Evolutionary conservation across 2,797 vertebrate genomes (phyloP).

Genomic region (Peromyscus aztecus): DNA sequence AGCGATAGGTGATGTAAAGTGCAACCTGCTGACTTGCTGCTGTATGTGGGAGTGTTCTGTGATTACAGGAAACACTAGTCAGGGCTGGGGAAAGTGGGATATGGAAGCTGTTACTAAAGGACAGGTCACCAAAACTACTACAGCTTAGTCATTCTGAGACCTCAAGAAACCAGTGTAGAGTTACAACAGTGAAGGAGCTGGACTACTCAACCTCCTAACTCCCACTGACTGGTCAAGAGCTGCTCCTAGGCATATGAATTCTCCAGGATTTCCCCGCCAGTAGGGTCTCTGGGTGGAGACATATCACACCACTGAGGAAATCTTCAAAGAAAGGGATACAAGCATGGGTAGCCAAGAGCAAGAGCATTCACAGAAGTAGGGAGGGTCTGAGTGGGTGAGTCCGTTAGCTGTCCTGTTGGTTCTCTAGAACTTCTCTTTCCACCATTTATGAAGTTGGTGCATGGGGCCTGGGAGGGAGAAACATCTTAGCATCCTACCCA

Average conservation of each 20-base stretch:
- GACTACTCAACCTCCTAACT: neutral
- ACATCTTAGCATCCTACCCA: neutral
- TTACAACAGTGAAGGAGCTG: neutral
- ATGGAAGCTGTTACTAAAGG: neutral
- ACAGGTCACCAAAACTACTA: neutral
- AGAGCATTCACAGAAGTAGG: neutral
- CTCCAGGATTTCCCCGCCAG: neutral
- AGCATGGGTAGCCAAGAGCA: neutral
- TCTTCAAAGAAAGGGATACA: neutral
- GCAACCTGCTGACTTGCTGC: neutral
- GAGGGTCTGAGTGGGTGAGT: neutral
- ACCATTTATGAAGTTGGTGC: neutral
- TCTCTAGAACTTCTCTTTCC: neutral
- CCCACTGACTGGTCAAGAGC: neutral
- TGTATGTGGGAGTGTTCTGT: neutral
- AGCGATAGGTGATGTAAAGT: neutral
- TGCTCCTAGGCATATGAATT: neutral
- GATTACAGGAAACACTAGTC: neutral
- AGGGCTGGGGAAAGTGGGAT: neutral
- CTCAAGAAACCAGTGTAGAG: neutral
- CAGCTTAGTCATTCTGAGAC: neutral
- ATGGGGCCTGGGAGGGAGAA: neutral
- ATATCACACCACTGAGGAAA: neutral
- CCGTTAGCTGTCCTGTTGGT: neutral
- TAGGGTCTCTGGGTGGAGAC: neutral